These are phyloP conservation scores for Nephrotoma flavescens DNA, from an alignment of 2,888 invertebrate species.

Conservation along the genomic window DNA sequence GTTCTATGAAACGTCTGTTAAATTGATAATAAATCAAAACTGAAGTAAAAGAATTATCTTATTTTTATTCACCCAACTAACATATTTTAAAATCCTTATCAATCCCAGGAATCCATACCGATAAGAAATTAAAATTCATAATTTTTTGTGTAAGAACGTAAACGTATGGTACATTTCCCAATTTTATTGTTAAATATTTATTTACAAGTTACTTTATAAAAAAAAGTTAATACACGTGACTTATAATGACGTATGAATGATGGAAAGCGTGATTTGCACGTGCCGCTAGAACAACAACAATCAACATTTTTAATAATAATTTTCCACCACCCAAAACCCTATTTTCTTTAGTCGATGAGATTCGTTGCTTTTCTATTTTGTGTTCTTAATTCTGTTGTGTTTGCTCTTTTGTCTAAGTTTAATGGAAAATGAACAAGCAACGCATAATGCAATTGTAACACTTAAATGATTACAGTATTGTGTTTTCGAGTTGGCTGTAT, in stretches of 20 bases:
- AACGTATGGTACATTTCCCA: background rate
- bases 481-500: background rate
- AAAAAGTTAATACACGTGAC: slow-evolving; percentile 25
- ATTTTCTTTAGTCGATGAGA: background rate
- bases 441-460: background rate
- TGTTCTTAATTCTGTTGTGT: background rate
- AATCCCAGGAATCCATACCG: background rate
- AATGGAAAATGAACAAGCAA: background rate
- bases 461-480: background rate
- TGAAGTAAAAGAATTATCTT: too few species aligned
- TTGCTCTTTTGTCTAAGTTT: background rate
- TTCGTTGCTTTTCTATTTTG: background rate
- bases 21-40: too few species aligned
- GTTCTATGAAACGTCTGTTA: too few species aligned
- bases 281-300: slow-evolving; percentile 14
- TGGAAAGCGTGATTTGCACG: slow-evolving; percentile 33
- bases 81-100: background rate
- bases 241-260: slow-evolving; percentile 36
- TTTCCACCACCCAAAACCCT: background rate
- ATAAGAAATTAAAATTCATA: background rate
- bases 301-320: background rate
- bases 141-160: background rate
- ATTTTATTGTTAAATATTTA: background rate
- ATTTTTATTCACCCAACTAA: background rate
- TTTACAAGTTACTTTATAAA: background rate